Evolutionary conservation across 2,888 invertebrate species (phyloP).

Genomic region (Eurytoma californica): DNA sequence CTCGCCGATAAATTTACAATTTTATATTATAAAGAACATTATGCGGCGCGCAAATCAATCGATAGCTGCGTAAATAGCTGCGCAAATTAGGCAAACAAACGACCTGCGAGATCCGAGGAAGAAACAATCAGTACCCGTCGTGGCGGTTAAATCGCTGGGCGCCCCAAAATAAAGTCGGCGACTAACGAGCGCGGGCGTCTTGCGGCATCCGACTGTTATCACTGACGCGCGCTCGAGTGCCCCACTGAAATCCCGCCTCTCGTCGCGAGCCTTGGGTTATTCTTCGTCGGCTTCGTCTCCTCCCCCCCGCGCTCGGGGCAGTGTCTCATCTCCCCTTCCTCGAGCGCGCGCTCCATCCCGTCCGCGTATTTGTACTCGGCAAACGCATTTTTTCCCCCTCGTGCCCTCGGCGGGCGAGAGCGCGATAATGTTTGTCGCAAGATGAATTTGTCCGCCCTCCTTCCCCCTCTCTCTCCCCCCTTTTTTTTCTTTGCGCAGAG

Average conservation of each 20-base stretch:
- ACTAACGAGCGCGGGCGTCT: no score
- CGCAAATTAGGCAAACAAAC: no score
- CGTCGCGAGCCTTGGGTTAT: constrained; percentile 6
- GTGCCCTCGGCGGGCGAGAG: background rate
- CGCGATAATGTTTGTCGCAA: constrained; percentile 24
- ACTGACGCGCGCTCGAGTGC: background rate
- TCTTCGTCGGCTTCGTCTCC: constrained; percentile 13
- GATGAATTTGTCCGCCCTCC: constrained; percentile 6
- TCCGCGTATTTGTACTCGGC: constrained; percentile 19
- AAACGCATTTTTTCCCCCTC: constrained; percentile 29
- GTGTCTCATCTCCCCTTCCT: background rate
- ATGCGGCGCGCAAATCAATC: no score
- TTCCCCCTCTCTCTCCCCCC: background rate
- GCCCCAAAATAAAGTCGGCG: no score
- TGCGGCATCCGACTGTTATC: background rate
- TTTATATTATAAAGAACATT: no score
- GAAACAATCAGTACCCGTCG: no score
- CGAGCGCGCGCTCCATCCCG: background rate
- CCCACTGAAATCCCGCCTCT: background rate
- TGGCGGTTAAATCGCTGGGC: no score
- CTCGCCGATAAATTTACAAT: no score
- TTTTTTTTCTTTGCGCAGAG: no score
- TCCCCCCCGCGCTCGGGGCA: background rate
- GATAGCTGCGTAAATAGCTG: no score
- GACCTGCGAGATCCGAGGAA: no score